Evolutionary conservation across 2,888 invertebrate genomes (phyloP).

Genomic region (Drosophila mimica): DNA sequence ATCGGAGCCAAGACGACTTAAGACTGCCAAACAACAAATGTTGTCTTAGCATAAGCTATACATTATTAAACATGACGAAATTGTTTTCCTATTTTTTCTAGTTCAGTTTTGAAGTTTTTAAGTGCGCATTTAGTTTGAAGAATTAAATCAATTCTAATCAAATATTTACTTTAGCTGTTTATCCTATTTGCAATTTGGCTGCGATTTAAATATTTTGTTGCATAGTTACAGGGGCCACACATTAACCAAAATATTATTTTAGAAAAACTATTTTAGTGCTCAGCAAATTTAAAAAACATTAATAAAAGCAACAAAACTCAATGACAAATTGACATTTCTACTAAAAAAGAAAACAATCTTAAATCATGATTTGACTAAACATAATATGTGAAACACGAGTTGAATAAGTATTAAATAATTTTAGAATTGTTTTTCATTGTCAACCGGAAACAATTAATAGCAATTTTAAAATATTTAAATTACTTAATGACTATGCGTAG

Average conservation of each 20-base stretch:
- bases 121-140: constrained; percentile 52
- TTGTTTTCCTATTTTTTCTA: neutral
- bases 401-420: neutral
- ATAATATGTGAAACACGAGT: neutral
- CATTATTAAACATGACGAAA: constrained; percentile 41
- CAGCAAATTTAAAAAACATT: neutral
- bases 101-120: neutral
- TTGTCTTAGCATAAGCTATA: constrained; percentile 19
- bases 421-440: constrained; percentile 26
- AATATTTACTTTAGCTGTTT: neutral
- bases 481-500: constrained; percentile 29
- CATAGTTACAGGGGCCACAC: constrained; percentile 48
- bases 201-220: constrained; percentile 14
- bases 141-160: neutral
- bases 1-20: constrained; percentile 22
- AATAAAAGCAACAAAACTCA: neutral
- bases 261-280: neutral
- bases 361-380: neutral
- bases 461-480: constrained; percentile 8
- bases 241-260: neutral
- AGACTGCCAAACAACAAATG: constrained; percentile 9
- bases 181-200: neutral
- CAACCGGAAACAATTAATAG: constrained; percentile 69
- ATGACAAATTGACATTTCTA: neutral
- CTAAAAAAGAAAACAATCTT: neutral